Evolutionary conservation across 2,888 invertebrate species (phyloP), one percentile per base, ranked within the genome.

Genomic region (Hipparchia sbordonii): DNA sequence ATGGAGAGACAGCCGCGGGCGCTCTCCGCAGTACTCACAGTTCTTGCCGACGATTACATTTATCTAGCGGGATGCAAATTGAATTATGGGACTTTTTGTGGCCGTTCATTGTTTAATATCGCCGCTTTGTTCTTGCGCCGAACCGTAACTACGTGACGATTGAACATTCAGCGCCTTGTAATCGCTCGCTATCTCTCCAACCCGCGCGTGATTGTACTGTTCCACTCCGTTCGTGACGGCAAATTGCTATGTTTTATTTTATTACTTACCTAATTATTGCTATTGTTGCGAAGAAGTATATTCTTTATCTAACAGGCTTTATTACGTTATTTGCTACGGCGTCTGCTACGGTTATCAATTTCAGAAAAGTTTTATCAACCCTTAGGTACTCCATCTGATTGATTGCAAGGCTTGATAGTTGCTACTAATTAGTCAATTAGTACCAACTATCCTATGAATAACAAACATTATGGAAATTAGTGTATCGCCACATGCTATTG

Each of bases 41-140:
- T 87, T 88, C 87, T 88, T 87, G 79, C 73, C 84, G 81, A 85
- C 87, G 85, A 90, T 89, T 89, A 89, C 87, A 86, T 86, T 87
- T 88, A 87, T 92, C 91, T 92, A 92, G 92, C 91, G 88, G 88
- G 89, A 93, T 92, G 93, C 93, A 93, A 93, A 93, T 93, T 92
- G 90, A 93, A 93, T 93, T 93, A 93, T 93, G 92, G 85, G 91
- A 92, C 90, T 93, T 92, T 92, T 93, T 93, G 88, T 89, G 84
- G 83, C 81, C 80, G 86, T 89, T 89, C 92, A 89, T 93, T 92
- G 92, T 92, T 89, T 89, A 86, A 88, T 86, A 84, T 81, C 80
- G 76, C 74, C 81, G 86, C 93, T 93, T 93, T 93, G 93, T 93
- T 92, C 88, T 90, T 84, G 82, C 83, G 88, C 88, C 91, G 81